A percentile compares a stretch with the other conserved stretches of the same genome.
Evolutionary conservation across 2,888 invertebrate genomes (phyloP).

Genomic region (Ferrisia virgata): DNA sequence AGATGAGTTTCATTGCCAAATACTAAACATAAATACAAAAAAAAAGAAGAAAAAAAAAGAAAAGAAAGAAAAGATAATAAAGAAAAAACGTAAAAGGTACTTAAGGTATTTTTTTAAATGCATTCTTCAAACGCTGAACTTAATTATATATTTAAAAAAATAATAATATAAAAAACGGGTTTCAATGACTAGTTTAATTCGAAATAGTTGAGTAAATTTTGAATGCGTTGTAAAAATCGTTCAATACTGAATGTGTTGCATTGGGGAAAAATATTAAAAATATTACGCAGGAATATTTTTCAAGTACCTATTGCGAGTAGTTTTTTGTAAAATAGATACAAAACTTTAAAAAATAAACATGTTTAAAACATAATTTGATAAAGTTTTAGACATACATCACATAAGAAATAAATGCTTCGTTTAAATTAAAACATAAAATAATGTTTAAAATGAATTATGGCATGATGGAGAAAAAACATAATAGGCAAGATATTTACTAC

Average conservation of each 20-base stretch:
- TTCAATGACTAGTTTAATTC: conserved; percentile 28
- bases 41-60: background rate
- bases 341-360: background rate
- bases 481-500: conserved; percentile 5
- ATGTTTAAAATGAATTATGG: conserved; percentile 29
- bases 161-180: conserved; percentile 31
- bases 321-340: background rate
- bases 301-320: background rate
- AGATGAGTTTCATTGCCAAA: conserved; percentile 9
- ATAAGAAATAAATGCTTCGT: conserved; percentile 33
- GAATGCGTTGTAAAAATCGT: background rate
- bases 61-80: background rate
- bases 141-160: conserved; percentile 6
- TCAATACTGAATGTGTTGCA: background rate
- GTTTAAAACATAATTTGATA: conserved; percentile 2
- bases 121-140: conserved; percentile 31
- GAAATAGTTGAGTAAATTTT: conserved; percentile 21
- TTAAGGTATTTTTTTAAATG: conserved; percentile 32
- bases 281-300: background rate
- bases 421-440: conserved; percentile 27
- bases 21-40: conserved; percentile 10
- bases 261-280: background rate
- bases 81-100: conserved; percentile 11
- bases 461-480: conserved; percentile 26
- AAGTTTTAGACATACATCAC: conserved; percentile 10